Conservation (phyloP, 2,888 invertebrate species). For the Pristionchus fissidentatus region DNA sequence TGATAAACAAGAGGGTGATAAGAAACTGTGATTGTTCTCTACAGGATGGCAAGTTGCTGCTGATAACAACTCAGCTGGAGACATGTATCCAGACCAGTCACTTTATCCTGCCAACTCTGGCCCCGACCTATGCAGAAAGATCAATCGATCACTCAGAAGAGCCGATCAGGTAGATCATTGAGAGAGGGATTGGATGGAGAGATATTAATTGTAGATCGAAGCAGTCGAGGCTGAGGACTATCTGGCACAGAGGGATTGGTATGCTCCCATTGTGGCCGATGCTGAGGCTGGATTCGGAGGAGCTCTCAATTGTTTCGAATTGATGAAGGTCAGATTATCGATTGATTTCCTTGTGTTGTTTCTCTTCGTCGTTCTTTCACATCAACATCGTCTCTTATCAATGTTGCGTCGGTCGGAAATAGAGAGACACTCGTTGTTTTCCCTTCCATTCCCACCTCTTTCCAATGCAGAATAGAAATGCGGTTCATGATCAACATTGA, state of each 20-base stretch:
- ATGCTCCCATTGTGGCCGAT: constrained; percentile 76
- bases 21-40: neutral
- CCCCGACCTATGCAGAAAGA: constrained; percentile 74
- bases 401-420: neutral
- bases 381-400: constrained; percentile 32
- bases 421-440: constrained; percentile 4
- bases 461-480: neutral
- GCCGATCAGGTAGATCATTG: constrained; percentile 72
- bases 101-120: constrained; percentile 76
- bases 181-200: neutral
- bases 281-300: constrained; percentile 77
- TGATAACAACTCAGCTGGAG: constrained; percentile 76
- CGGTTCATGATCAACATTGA: neutral
- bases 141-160: constrained; percentile 75
- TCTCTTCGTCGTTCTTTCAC: constrained; percentile 9
- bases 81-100: constrained; percentile 77
- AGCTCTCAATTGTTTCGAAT: constrained; percentile 76
- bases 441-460: no score
- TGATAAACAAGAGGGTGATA: neutral
- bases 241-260: constrained; percentile 73
- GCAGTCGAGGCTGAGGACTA: constrained; percentile 73
- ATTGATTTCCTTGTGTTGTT: neutral
- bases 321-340: constrained; percentile 74
- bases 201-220: constrained; percentile 63
- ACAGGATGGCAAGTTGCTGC: constrained; percentile 77